Percentiles rank a stretch among this genome's conserved stretches.
Conservation (phyloP, 2,888 invertebrate species). For the Latheticus oryzae region DNA sequence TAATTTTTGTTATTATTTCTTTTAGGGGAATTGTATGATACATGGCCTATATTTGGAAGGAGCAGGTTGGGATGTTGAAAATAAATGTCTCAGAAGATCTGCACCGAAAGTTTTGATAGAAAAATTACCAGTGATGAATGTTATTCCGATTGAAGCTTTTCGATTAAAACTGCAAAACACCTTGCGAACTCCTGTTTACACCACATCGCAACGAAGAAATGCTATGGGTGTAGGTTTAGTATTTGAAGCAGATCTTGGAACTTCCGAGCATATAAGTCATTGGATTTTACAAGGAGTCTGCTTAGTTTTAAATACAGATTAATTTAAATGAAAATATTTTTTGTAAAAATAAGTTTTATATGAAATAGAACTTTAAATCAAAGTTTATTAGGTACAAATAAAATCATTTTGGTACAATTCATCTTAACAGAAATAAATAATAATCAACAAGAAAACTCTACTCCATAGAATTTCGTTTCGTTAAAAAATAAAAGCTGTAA, state of each 20-base stretch:
- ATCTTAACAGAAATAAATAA: constrained; percentile 3
- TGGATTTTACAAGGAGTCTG: constrained; percentile 94
- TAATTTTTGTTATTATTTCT: not conserved
- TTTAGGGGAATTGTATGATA: constrained; percentile 79
- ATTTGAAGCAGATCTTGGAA: constrained; percentile 88
- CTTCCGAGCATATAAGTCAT: constrained; percentile 84
- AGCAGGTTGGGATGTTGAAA: constrained; percentile 83
- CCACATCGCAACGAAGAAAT: constrained; percentile 86
- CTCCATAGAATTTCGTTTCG: too few relatives aligned
- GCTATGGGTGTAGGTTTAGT: constrained; percentile 93
- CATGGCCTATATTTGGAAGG: constrained; percentile 89
- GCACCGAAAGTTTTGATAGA: constrained; percentile 87
- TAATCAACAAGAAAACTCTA: too few relatives aligned
- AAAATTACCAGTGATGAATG: constrained; percentile 84
- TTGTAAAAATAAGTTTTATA: constrained; percentile 12
- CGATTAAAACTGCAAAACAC: constrained; percentile 90
- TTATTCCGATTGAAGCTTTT: constrained; percentile 87
- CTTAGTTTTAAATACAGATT: constrained; percentile 87
- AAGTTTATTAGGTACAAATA: constrained; percentile 24
- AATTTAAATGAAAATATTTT: too few relatives aligned
- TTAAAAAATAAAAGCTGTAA: too few relatives aligned
- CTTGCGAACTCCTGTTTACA: constrained; percentile 88
- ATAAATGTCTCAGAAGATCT: constrained; percentile 78
- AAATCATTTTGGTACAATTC: constrained; percentile 27
- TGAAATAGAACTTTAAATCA: constrained; percentile 3